Conservation (phyloP, 2,797 vertebrate species). For the Catamblyrhynchus diadema region DNA sequence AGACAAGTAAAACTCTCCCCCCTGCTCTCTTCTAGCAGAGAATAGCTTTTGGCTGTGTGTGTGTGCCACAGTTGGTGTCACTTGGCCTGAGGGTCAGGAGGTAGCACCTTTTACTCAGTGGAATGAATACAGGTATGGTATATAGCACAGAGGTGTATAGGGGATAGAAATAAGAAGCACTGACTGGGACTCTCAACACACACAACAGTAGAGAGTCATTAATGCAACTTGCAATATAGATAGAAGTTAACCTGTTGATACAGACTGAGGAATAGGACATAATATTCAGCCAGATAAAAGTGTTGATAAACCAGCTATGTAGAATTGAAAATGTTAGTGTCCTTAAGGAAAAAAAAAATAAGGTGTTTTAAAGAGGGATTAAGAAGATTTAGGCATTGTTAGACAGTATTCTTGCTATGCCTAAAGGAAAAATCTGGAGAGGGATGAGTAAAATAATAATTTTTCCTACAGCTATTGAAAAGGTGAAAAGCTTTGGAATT, state of each 20-base stretch:
- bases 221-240: background rate
- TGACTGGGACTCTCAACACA: background rate
- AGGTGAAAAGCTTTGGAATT: background rate
- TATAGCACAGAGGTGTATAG: background rate
- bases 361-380: background rate
- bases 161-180: background rate
- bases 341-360: background rate
- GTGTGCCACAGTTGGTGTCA: background rate
- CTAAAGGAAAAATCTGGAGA: background rate
- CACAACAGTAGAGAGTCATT: background rate
- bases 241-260: background rate
- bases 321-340: background rate
- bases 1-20: background rate
- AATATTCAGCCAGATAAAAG: background rate
- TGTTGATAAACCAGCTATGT: background rate
- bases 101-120: background rate
- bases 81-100: background rate
- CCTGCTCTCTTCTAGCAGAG: background rate
- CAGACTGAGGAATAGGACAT: background rate
- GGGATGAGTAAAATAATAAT: background rate
- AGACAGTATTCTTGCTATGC: background rate
- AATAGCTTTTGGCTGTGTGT: background rate
- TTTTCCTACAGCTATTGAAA: background rate
- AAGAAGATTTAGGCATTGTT: background rate
- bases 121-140: background rate